Evolutionary conservation across 2,888 invertebrate species (phyloP).

Genomic region (Pseudanteris insignis): DNA sequence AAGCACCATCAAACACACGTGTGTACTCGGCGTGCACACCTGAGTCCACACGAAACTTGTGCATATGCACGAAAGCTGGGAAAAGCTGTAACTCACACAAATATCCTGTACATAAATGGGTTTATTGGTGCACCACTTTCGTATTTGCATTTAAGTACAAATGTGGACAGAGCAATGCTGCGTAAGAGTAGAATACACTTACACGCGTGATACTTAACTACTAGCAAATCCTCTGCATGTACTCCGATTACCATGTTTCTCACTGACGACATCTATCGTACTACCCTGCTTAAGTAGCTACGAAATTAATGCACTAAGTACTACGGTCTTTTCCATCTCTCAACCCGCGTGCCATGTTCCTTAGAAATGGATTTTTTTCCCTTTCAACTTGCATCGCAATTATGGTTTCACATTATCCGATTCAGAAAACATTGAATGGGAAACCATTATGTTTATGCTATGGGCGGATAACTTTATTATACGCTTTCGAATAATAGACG

Average conservation of each 20-base stretch:
- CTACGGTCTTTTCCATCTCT: slow-evolving; percentile 22
- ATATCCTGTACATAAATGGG: slow-evolving; percentile 1
- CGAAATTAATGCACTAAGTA: slow-evolving; percentile 32
- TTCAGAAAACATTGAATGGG: too few relatives aligned
- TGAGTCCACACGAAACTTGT: neutral
- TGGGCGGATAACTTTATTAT: too few relatives aligned
- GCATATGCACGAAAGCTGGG: slow-evolving; percentile 1
- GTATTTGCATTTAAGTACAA: slow-evolving; percentile 28
- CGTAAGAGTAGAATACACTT: slow-evolving; percentile 12
- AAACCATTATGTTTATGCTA: too few relatives aligned
- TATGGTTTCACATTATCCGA: too few relatives aligned
- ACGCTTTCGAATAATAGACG: too few relatives aligned
- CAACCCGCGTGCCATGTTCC: too few relatives aligned
- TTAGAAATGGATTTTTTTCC: too few relatives aligned
- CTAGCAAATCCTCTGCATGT: slow-evolving; percentile 16
- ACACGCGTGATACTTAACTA: slow-evolving; percentile 30
- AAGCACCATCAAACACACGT: neutral
- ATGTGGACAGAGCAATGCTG: slow-evolving; percentile 16
- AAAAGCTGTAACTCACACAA: slow-evolving; percentile 3
- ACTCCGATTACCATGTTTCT: slow-evolving; percentile 32
- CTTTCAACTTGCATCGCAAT: too few relatives aligned
- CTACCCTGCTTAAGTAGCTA: slow-evolving; percentile 32
- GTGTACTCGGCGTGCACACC: too few relatives aligned
- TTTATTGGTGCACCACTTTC: slow-evolving; percentile 7
- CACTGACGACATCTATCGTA: slow-evolving; percentile 21